Base-by-base conservation (phyloP, 2,888 invertebrate species). In the Congeria kusceri region DNA sequence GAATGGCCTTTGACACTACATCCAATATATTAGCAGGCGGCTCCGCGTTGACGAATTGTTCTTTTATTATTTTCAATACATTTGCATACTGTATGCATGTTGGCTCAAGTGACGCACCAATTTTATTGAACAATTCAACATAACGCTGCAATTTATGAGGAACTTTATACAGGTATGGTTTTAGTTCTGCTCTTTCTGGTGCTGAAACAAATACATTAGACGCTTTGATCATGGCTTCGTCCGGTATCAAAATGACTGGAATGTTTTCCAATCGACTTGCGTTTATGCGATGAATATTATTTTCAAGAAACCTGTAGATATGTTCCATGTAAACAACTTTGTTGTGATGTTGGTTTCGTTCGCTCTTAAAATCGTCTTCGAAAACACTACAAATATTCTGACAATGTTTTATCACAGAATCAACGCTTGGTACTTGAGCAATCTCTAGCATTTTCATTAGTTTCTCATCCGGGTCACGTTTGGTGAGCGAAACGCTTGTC, bases 91-190 rank as follows among this genome's bases (percentile, higher is more conserved):
- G 77, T 9, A n/a, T 25, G 23, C 65, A 66, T 53, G 20, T 20
- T 11, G 62, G 65, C 29, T 49, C n/a, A 27, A 47, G 28, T 25
- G 61, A 53, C 63, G 77, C 39, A 5, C 80, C 80, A 46, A 80
- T 47, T 29, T 25, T 29, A 11, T 15, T 9, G 66, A 80, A 77
- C 18, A 80, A 49, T 3, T 73, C 63, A 28, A 53, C 46, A 27
- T 28, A 80, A 13, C 13, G 47, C 23, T 63, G 73, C 53, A 59
- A 80, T n/a, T 47, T 23, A 11, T 49, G 44, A 25, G 80, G 80
- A 27, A 65, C 57, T 46, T 58, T 69, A 47, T 64, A 74, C 27
- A 80, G 47, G 25, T 47, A 74, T 20, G 80, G 73, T 39, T 56
- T 67, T 1, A 80, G 20, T 53, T 66, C 65, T 3, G 69, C 65